Evolutionary conservation across 2,888 invertebrate species (phyloP).

Genomic region (Acanthosepion esculentum): DNA sequence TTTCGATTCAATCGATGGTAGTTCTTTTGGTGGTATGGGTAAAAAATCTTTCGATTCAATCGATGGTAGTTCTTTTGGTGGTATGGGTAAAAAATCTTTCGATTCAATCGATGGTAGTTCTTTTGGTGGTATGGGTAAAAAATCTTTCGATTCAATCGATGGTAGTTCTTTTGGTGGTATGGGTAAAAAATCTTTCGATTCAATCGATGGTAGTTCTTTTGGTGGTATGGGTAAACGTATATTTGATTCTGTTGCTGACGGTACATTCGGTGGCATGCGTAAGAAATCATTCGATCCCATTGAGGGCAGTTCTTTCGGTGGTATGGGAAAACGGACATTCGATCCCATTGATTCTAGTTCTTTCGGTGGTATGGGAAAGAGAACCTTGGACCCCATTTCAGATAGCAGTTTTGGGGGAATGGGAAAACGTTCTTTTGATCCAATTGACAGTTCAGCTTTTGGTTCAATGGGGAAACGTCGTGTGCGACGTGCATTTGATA

Average conservation of each 20-base stretch:
- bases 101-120: not conserved
- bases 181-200: not conserved
- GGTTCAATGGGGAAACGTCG: not conserved
- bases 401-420: not conserved
- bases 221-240: not conserved
- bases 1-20: not conserved
- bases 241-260: not conserved
- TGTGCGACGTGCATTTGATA: not conserved
- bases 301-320: not conserved
- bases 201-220: not conserved
- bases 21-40: not conserved
- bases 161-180: not conserved
- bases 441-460: not conserved
- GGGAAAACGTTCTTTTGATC: not conserved
- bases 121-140: not conserved
- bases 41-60: not conserved
- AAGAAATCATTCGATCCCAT: not conserved
- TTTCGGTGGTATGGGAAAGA: not conserved
- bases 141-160: not conserved
- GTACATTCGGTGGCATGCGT: not conserved
- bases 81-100: not conserved
- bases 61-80: not conserved
- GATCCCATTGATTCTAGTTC: not conserved
- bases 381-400: not conserved
- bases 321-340: constrained; percentile 5